Percentiles rank a stretch among this genome's conserved stretches.
phyloP scores from a whole-genome alignment of 2,888 invertebrate species.

The Lasioglossum malachurum region DNA sequence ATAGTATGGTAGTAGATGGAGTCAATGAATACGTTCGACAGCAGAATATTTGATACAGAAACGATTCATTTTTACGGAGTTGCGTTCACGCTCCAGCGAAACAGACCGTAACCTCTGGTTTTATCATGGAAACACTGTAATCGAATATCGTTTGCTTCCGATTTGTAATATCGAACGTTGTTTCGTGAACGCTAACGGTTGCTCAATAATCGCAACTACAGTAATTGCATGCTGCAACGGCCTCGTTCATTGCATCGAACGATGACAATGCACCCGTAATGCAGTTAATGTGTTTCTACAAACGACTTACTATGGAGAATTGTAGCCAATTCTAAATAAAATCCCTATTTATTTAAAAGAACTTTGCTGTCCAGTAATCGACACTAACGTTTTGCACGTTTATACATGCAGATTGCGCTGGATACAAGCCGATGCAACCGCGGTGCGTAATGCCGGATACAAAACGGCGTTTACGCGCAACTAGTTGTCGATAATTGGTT shows the following conservation, averaged over 20 bases:
- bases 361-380: not conserved
- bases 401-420: not conserved
- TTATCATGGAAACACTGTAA: constrained; percentile 1
- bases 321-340: not conserved
- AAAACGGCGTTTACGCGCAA: not conserved
- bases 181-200: not conserved
- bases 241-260: constrained; percentile 27
- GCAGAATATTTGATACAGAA: not conserved
- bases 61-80: not conserved
- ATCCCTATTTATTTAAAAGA: not conserved
- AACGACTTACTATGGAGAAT: not conserved
- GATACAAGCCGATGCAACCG: not conserved
- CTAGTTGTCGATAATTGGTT: not conserved
- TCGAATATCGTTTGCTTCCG: not conserved
- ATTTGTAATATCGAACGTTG: constrained; percentile 11
- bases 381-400: not conserved
- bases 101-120: not conserved
- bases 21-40: not conserved
- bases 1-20: too few species aligned
- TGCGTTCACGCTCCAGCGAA: not conserved
- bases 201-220: constrained; percentile 18
- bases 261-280: constrained; percentile 24
- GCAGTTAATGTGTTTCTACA: not conserved
- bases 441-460: not conserved
- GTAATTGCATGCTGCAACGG: constrained; percentile 27